Base-by-base conservation (phyloP, 2,888 invertebrate species). In the Spilosoma lubricipeda region DNA sequence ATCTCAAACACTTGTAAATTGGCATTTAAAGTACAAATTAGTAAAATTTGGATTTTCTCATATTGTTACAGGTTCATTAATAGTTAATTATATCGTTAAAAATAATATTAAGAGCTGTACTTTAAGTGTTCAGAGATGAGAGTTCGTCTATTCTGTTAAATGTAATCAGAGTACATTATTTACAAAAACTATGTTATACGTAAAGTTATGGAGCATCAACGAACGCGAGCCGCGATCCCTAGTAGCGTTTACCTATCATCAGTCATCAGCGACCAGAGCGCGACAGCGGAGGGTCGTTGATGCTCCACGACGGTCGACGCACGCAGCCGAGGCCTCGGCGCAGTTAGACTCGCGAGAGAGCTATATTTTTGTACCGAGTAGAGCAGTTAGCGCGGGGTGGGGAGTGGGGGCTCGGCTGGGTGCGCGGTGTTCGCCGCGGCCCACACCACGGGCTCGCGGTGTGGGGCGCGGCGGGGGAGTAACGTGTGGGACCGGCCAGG, bases 11-110 rank as follows among this genome's bases (percentile, higher is more conserved):
- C 93, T 89, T 94, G 94, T 94, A 92, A 92, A 95, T 95, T 94
- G 95, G 95, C 95, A 95, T 95, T 95, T 95, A 95, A 95, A 95
- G 95, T 95, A 95, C 95, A 95, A 95, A 95, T 94, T 94, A 95
- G 95, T 95, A 94, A 95, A 95, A 94, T 95, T 94, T 93, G 92
- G 94, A 95, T 94, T 95, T 94, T 94, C 91, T 95, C 91, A 91
- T 94, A 94, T 95, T 95, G 95, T 95, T 95, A 94, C 95, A 95
- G 95, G 95, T 95, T 95, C 94, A 95, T 95, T 95, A 95, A 95
- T 94, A 92, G 92, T 91, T 94, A 94, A 95, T 91, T 92, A 92
- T 91, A 92, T 92, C 88, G 88, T 91, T 93, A 93, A 91, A 93
- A 87, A 90, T 94, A 95, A 93, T 94, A 90, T 94, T 95, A 95